phyloP scores from a whole-genome alignment of 2,797 vertebrate genomes.

The Lepilemur septentrionalis region DNA sequence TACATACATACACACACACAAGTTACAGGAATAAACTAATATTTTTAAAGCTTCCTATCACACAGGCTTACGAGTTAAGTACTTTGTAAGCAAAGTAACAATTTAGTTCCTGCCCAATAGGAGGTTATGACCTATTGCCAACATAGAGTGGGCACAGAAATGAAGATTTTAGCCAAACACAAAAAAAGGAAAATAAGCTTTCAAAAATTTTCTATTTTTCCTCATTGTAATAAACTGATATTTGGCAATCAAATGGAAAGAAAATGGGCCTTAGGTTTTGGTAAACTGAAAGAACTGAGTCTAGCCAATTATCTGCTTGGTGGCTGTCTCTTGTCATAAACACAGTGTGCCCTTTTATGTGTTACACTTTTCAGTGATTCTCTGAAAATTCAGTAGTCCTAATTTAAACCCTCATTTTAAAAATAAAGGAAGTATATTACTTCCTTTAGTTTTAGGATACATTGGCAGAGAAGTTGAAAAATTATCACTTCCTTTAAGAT shows the following conservation, averaged over 20 bases:
- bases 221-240: constrained; percentile 2
- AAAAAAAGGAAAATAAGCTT: background rate
- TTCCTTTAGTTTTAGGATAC: constrained; percentile 10
- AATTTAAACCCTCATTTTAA: background rate
- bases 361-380: background rate
- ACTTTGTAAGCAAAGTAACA: background rate
- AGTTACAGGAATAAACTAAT: background rate
- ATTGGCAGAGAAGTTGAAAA: constrained; percentile 27
- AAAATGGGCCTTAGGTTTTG: constrained; percentile 1
- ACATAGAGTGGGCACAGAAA: background rate
- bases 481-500: background rate
- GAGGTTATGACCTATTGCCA: constrained; percentile 1
- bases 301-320: background rate
- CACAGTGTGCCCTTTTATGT: background rate
- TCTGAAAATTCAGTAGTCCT: constrained; percentile 5
- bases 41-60: constrained; percentile 47
- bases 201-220: constrained; percentile 13
- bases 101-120: background rate
- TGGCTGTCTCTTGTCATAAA: background rate
- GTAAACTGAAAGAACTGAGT: background rate
- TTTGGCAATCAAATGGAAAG: background rate
- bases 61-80: background rate
- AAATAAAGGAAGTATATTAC: background rate
- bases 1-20: background rate
- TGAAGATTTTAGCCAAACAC: background rate